Conservation (phyloP, 2,113 vertebrate species). For the Herpetotheres cachinnans region DNA sequence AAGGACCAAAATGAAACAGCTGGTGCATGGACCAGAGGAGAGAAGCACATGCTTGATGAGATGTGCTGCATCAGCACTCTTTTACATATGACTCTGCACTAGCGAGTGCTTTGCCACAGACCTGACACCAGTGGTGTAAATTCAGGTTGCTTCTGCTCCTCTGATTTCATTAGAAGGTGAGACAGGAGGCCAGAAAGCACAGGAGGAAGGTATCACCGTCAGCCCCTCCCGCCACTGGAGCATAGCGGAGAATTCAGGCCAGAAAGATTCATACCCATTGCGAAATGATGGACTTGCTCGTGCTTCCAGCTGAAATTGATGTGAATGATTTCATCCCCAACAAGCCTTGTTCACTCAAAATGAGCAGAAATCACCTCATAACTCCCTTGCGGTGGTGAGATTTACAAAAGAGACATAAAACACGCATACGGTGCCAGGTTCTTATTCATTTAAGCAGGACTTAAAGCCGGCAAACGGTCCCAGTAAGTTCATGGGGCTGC, state of each 20-base stretch:
- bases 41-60: background rate
- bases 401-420: slow-evolving; percentile 1
- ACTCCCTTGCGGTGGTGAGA: background rate
- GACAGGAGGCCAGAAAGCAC: background rate
- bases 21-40: background rate
- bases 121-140: background rate
- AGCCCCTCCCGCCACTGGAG: background rate
- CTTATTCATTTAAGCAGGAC: background rate
- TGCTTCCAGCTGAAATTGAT: background rate
- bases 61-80: background rate
- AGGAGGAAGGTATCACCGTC: background rate
- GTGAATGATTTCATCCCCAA: background rate
- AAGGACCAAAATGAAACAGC: slow-evolving; percentile 47
- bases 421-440: rapidly evolving
- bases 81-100: background rate
- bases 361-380: background rate
- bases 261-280: background rate
- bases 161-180: background rate
- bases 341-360: background rate
- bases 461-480: background rate
- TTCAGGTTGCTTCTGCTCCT: background rate
- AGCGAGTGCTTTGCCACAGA: background rate
- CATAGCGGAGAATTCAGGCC: background rate
- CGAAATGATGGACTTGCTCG: background rate
- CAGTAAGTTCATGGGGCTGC: background rate